Base-by-base conservation (phyloP, 2,113 vertebrate genomes). In the Sander vitreus region DNA sequence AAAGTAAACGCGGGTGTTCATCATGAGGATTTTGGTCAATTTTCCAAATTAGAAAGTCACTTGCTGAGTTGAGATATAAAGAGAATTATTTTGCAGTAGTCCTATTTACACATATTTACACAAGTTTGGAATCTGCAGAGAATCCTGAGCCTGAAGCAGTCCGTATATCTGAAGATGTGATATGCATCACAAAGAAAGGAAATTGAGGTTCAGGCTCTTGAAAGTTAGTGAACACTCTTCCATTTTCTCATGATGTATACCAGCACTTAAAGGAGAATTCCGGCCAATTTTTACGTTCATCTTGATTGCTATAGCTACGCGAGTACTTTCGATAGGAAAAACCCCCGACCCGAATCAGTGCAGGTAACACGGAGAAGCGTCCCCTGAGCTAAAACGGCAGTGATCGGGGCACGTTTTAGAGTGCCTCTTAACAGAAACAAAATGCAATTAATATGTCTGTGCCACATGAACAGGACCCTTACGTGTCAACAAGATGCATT, bases 1-100 rank as follows among this genome's bases (percentile, higher is more conserved):
- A 83, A 83, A 80, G 74, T 76, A 87, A 89, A 88, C 73, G 74
- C 3, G 3, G n/a, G 7, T 81, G 70, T 83, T 83, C 77, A 67
- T 65, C n/a, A 0, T 21, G 25, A 45, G 83, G 74, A 64, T 77
- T 85, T 70, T 75, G 64, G 75, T 71, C 53, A 68, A 27, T 71
- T 71, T 43, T 83, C 62, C 66, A 50, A 75, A 70, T 48, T 19
- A 21, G 51, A 43, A 48, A 50, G 51, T 21, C 51, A 48, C 54
- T 73, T 43, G 43, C 23, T 11, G 48, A 60, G 45, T 19, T 19
- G 63, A 73, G 75, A 69, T 18, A 6, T 59, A 25, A 78, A 77
- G 73, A 53, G 73, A 53, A 59, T 69, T 69, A 57, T 76, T 69
- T 23, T 62, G 48, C 16, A 21, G 74, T 7, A 3, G 33, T 55